These are phyloP conservation scores for Catocala fraxini DNA, from an alignment of 2,888 invertebrate genomes.

Conservation along the genomic window DNA sequence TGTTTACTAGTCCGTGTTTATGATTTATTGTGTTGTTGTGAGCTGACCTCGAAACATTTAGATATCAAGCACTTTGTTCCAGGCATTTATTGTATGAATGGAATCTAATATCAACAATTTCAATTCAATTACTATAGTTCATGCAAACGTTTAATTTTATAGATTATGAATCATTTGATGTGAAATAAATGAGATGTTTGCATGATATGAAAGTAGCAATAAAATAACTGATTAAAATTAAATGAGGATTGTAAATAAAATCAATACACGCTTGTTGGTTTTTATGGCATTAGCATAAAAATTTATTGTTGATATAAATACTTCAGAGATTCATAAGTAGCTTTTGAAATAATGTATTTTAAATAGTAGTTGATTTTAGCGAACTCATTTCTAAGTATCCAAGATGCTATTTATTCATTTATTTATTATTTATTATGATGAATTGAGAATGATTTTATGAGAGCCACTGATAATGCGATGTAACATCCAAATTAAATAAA, in stretches of 20 bases:
- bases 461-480: no score
- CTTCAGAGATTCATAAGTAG: no score
- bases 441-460: no score
- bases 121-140: slow-evolving; percentile 12
- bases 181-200: not conserved
- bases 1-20: slow-evolving; percentile 28
- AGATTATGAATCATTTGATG: slow-evolving; percentile 2
- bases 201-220: not conserved
- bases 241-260: no score
- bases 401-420: no score
- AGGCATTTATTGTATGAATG: slow-evolving; percentile 12
- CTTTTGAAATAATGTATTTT: no score
- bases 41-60: slow-evolving; percentile 26
- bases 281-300: not conserved
- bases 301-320: no score
- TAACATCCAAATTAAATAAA: no score
- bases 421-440: no score
- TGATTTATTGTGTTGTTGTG: slow-evolving; percentile 29
- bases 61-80: slow-evolving; percentile 25
- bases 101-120: slow-evolving; percentile 14
- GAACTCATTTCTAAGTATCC: no score
- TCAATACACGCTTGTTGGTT: not conserved
- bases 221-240: not conserved
- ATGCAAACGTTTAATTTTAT: slow-evolving; percentile 23
- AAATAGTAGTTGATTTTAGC: no score